phyloP scores from a whole-genome alignment of 2,113 vertebrate genomes.

The Nettapus auritus region DNA sequence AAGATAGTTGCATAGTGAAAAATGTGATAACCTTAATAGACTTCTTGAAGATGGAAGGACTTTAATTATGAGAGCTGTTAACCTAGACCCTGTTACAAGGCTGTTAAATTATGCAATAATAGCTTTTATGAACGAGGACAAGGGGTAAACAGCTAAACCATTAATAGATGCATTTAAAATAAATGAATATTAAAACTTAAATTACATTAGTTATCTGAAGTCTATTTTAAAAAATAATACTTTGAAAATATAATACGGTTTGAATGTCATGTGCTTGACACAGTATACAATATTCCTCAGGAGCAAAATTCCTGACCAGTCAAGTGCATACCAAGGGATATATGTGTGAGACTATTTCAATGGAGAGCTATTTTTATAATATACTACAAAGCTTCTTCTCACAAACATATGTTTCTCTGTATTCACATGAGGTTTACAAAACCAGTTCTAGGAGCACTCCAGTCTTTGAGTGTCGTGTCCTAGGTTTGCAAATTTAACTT shows the following conservation, averaged over 20 bases:
- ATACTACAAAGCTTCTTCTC: neutral
- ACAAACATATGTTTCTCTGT: neutral
- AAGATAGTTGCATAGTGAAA: neutral
- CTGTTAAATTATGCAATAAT: neutral
- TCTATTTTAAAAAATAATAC: neutral
- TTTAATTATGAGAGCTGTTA: neutral
- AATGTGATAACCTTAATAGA: neutral
- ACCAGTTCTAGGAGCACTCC: neutral
- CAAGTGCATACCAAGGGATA: neutral
- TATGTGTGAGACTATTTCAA: slow-evolving; percentile 3
- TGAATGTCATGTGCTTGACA: neutral
- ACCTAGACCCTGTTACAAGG: neutral
- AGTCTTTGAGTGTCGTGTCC: neutral
- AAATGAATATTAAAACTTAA: neutral
- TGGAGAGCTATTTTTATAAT: neutral
- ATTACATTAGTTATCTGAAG: neutral
- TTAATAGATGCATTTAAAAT: neutral
- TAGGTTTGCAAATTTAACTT: neutral
- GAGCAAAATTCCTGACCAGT: slow-evolving; percentile 2
- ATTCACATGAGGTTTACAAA: neutral
- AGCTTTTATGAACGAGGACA: neutral
- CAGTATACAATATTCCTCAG: neutral
- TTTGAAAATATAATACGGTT: neutral
- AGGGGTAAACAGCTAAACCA: neutral
- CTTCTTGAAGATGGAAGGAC: neutral